A percentile compares a stretch with the other conserved stretches of the same genome.
phyloP scores from a whole-genome alignment of 2,113 vertebrate species.

The Muntiacus reevesi region DNA sequence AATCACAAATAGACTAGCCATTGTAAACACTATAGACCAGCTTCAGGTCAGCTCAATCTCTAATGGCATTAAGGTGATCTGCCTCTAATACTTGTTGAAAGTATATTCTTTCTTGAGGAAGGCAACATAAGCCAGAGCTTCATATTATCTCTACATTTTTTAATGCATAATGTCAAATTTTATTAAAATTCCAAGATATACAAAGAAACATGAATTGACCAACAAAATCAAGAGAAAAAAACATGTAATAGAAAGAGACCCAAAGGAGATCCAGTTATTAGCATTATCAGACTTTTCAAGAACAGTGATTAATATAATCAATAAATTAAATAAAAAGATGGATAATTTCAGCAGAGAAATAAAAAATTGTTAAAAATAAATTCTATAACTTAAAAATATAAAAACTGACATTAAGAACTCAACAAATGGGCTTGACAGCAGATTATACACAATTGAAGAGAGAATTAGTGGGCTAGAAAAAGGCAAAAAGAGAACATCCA shows the following conservation, averaged over 20 bases:
- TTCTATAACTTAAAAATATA: neutral
- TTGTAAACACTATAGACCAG: neutral
- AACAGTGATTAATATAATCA: neutral
- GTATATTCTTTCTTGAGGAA: neutral
- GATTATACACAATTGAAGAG: neutral
- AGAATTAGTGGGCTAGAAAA: neutral
- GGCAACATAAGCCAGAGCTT: neutral
- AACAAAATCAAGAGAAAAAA: neutral
- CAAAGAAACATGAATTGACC: neutral
- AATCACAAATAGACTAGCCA: neutral
- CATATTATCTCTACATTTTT: neutral
- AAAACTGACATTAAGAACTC: neutral
- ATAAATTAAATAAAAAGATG: neutral
- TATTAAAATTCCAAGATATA: neutral
- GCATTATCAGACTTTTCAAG: neutral
- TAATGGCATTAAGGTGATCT: neutral
- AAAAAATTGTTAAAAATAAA: constrained; percentile 2
- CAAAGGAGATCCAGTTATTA: neutral
- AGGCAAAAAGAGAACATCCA: neutral
- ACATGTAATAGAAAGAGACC: neutral
- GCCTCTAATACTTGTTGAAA: neutral
- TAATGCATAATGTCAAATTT: neutral
- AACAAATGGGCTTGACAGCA: neutral
- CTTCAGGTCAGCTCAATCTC: neutral
- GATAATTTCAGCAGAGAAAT: neutral